Evolutionary conservation across 2,888 invertebrate species (phyloP).

Genomic region (Lypha dubia): DNA sequence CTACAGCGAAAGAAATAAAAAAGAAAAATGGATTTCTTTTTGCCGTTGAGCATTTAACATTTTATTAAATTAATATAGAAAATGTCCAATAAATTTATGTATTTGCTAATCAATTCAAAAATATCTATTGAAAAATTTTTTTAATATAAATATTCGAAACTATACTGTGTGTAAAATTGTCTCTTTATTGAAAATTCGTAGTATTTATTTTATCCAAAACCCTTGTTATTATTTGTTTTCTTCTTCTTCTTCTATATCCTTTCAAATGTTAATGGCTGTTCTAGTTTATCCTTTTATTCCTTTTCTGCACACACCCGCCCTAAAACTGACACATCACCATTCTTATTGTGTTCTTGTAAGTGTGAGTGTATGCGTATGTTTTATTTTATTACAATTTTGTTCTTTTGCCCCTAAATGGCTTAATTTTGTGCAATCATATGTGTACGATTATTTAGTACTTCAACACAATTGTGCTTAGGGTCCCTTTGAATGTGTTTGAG

Average conservation of each 20-base stretch:
- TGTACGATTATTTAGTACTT: slow-evolving; percentile 57
- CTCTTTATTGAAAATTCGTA: slow-evolving; percentile 16
- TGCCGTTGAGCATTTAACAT: neutral
- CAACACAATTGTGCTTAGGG: slow-evolving; percentile 31
- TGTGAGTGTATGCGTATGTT: neutral
- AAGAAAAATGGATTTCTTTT: neutral
- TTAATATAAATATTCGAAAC: slow-evolving; percentile 22
- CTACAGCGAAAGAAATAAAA: slow-evolving; percentile 12
- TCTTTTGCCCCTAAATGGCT: slow-evolving; percentile 60
- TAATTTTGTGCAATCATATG: slow-evolving; percentile 66
- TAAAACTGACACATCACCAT: slow-evolving; percentile 22
- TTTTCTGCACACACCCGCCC: slow-evolving; percentile 17
- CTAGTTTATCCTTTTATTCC: slow-evolving; percentile 53
- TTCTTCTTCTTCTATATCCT: slow-evolving; percentile 46
- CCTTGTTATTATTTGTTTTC: slow-evolving; percentile 35
- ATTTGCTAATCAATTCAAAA: slow-evolving; percentile 48
- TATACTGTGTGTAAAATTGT: neutral
- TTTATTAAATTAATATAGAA: slow-evolving; percentile 35
- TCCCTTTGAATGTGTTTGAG: slow-evolving; percentile 45
- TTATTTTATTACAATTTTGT: slow-evolving; percentile 60
- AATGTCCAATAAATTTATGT: slow-evolving; percentile 25
- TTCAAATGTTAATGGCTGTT: slow-evolving; percentile 62
- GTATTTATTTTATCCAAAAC: slow-evolving; percentile 22
- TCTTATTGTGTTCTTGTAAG: slow-evolving; percentile 1
- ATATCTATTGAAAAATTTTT: slow-evolving; percentile 14